phyloP scores from a whole-genome alignment of 1,140 invertebrate genomes.

The Trypoxylus dichotomus region DNA sequence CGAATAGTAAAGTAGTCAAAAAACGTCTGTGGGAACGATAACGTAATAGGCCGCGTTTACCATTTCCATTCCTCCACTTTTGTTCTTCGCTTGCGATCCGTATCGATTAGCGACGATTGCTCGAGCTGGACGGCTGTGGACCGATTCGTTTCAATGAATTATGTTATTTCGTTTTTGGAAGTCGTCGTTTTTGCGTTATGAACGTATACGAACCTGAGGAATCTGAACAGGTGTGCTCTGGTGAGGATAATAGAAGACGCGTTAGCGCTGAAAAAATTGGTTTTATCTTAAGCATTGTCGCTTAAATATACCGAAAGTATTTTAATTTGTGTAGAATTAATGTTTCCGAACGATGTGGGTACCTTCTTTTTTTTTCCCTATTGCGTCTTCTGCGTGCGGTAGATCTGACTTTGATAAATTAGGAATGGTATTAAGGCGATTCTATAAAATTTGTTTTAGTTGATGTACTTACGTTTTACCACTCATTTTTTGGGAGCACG shows the following conservation, averaged over 20 bases:
- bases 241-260: not conserved
- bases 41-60: conserved; percentile 31
- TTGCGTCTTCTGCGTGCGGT: not conserved
- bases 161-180: conserved; percentile 27
- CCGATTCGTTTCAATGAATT: conserved; percentile 33
- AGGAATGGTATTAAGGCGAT: not conserved
- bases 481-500: no score
- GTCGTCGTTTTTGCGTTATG: conserved; percentile 13
- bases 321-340: conserved; percentile 6
- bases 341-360: not conserved
- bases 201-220: not conserved
- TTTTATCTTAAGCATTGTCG: conserved; percentile 26
- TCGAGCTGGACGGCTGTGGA: not conserved
- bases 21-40: conserved; percentile 27
- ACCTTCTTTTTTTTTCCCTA: no score
- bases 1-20: conserved; percentile 35
- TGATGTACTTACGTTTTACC: not conserved
- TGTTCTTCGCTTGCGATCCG: not conserved
- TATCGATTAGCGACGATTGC: not conserved
- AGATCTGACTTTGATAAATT: conserved; percentile 10
- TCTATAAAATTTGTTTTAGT: not conserved
- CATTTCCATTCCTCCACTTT: not conserved
- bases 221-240: conserved; percentile 20
- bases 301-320: conserved; percentile 22
- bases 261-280: conserved; percentile 1